Evolutionary conservation across 2,888 invertebrate species (phyloP).

Genomic region (Tuta absoluta): DNA sequence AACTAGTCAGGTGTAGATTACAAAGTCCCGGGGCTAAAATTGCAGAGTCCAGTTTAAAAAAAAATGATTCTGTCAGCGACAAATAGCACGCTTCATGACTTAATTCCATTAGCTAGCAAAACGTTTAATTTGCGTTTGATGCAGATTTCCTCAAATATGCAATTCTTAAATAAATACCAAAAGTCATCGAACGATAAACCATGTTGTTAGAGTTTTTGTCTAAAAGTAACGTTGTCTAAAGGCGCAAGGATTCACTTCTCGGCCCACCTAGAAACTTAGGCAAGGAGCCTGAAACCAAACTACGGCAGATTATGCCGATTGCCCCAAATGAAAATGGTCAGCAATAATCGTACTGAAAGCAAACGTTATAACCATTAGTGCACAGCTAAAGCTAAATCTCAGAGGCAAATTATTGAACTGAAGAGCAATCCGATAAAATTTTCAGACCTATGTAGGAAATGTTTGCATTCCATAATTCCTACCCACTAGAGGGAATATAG

Average conservation of each 20-base stretch:
- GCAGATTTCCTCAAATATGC: background rate
- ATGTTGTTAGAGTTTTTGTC: too few relatives aligned
- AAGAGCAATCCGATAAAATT: constrained; percentile 9
- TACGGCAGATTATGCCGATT: background rate
- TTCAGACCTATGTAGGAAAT: constrained; percentile 14
- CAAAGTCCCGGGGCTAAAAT: too few relatives aligned
- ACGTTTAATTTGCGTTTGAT: background rate
- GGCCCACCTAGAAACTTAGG: too few relatives aligned
- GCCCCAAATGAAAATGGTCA: constrained; percentile 2
- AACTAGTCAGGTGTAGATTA: too few relatives aligned
- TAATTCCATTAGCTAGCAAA: background rate
- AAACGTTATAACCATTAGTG: constrained; percentile 6
- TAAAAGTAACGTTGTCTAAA: too few relatives aligned
- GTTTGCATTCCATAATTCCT: background rate
- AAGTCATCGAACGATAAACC: too few relatives aligned
- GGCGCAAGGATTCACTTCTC: too few relatives aligned
- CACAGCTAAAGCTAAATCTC: constrained; percentile 1
- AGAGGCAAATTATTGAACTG: constrained; percentile 13
- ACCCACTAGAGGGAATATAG: background rate
- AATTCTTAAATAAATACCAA: too few relatives aligned
- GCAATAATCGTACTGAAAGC: background rate
- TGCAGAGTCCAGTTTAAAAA: too few relatives aligned
- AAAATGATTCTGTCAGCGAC: too few relatives aligned
- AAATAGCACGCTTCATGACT: too few relatives aligned
- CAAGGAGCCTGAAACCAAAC: too few relatives aligned